Base-by-base conservation (phyloP, 1,140 invertebrate species). In the Calliphora vicina region DNA sequence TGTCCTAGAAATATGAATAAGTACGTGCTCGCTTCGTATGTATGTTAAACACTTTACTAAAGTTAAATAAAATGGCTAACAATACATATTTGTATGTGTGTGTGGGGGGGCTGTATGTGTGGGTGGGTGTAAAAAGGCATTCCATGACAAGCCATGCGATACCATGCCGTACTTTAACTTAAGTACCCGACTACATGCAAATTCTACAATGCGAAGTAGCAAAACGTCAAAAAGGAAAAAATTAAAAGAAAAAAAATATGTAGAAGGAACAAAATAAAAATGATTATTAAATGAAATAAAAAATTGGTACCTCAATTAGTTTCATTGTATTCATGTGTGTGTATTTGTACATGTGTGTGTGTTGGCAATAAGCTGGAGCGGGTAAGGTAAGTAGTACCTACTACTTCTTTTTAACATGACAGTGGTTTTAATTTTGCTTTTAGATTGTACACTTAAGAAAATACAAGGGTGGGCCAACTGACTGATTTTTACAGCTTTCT, bases 241-340 rank as follows among this genome's bases (percentile, higher is more conserved):
- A 15, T 17, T n/a, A 20, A 73, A 73, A 26, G 26, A 73, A 27
- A 10, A n/a, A n/a, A n/a, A n/a, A n/a, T n/a, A n/a, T 9, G 26
- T 35, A 74, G 26, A 50, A 10, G 71, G 35, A 35, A 35, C 15
- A 76, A 76, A 17, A 25, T n/a, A 10, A 76, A 76, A 76, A 35
- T 35, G 29, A 42, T 17, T 15, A 20, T 20, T 9, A 76, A 35
- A 57, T 8, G 73, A 43, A 78, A 78, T 23, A 43, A 78, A 78
- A 78, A 76, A 78, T 43, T 78, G 74, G 35, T 78, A 26, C 74
- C 74, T 78, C 74, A 78, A 78, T 78, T 78, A 78, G 74, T 78
- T 78, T 13, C 74, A 78, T 78, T 78, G 74, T 78, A 42, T 43
- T 78, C n/a, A 78, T 43, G 74, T 43, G 61, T 67, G 61, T 57